Evolutionary conservation across 2,113 vertebrate species (phyloP), one percentile per base, ranked within the genome.

Genomic region (Forbesichthys papilliferus): DNA sequence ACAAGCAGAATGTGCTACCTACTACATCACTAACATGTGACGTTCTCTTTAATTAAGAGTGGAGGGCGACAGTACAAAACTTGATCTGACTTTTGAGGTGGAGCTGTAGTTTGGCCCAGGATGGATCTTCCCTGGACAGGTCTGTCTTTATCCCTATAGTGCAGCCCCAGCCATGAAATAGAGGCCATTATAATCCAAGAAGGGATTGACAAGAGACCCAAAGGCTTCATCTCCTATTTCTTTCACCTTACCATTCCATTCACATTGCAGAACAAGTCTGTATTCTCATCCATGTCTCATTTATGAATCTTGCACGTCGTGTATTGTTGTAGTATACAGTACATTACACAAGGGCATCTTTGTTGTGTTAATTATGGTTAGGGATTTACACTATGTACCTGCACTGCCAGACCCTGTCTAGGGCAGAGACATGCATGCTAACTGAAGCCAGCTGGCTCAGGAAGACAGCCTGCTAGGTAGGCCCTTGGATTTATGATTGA

Each of bases 371-470:
- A 86, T 85, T 78, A 82, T 65, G 71, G 75, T 80, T 80, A 78
- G 84, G 87, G 87, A 90, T 88, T 85, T 86, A 85, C 80, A 79
- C 79, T 79, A 83, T 80, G 87, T 87, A 88, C 88, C 86, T 92
- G 81, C 34, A 70, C 90, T 89, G 79, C 86, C 88, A 82, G 76
- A 81, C 67, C 64, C 0, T 79, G 85, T 84, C 77, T 75, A 74
- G 77, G 67, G 75, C 82, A 75, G 80, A 83, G 75, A 75, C 66
- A 71, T 77, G 74, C 73, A 72, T 67, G 20, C 69, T 88, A 94
- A 93, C 91, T 86, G 70, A 86, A 93, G 87, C 90, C 93, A 92
- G 93, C 88, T 93, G 90, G 87, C 82, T 91, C 80, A 81, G 52
- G 84, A 87, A 75, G 90, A 86, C 88, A 89, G 83, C 85, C 90